Evolutionary conservation across 2,797 vertebrate species (phyloP).

Genomic region (Synaphobranchus kaupii): DNA sequence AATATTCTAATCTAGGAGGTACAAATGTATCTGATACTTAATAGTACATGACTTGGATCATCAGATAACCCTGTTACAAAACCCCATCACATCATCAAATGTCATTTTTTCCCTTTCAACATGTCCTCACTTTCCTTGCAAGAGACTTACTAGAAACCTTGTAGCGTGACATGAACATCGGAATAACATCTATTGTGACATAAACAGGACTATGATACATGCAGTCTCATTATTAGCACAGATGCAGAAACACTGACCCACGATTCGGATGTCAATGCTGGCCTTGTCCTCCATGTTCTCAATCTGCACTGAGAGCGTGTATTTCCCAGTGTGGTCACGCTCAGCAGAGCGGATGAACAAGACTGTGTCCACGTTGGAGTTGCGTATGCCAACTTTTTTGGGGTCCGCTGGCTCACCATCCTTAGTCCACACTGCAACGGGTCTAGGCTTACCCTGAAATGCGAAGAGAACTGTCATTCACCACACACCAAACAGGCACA

Average conservation of each 20-base stretch:
- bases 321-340: slow-evolving; percentile 81
- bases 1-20: too few species aligned
- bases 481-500: neutral
- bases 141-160: neutral
- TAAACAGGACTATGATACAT: neutral
- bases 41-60: neutral
- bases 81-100: neutral
- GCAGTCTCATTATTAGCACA: neutral
- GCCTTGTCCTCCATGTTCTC: slow-evolving; percentile 88
- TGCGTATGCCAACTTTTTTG: slow-evolving; percentile 73
- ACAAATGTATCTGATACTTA: neutral
- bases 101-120: neutral
- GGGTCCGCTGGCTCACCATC: slow-evolving; percentile 78
- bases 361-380: slow-evolving; percentile 79
- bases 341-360: slow-evolving; percentile 86
- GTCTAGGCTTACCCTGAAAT: slow-evolving; percentile 85
- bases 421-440: slow-evolving; percentile 81
- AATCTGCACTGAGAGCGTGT: slow-evolving; percentile 81
- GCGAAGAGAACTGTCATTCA: neutral
- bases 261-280: slow-evolving; percentile 72
- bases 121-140: neutral
- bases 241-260: slow-evolving; percentile 68
- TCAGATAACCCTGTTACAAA: neutral
- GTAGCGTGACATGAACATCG: neutral
- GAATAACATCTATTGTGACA: neutral